Evolutionary conservation across 2,797 vertebrate species (phyloP).

Genomic region (Acanthurus leucopareius): DNA sequence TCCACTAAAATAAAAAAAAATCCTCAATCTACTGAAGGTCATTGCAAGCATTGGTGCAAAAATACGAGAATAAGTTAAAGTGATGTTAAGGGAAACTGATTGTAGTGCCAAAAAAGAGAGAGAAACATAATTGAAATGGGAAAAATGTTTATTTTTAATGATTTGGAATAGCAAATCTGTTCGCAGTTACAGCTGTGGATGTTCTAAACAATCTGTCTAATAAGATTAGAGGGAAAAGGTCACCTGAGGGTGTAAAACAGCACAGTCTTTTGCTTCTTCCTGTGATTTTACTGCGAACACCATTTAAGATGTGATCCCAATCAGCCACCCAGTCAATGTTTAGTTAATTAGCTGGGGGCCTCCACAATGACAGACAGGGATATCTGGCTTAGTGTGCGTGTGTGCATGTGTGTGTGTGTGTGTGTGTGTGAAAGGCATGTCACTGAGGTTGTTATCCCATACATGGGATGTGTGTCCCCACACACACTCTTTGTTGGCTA

Average conservation of each 20-base stretch:
- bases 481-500: conserved; percentile 79
- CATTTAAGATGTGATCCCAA: conserved; percentile 64
- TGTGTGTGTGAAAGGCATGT: conserved; percentile 56
- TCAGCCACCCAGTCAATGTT: conserved; percentile 71
- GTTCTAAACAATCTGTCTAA: conserved; percentile 38
- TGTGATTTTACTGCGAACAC: conserved; percentile 57
- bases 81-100: background rate
- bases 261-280: conserved; percentile 50
- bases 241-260: conserved; percentile 49
- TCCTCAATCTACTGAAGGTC: background rate
- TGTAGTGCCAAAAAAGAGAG: background rate
- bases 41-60: background rate
- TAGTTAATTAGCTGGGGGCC: conserved; percentile 74
- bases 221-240: conserved; percentile 53
- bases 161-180: conserved; percentile 18
- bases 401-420: conserved; percentile 33
- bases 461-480: conserved; percentile 67
- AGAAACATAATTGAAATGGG: background rate
- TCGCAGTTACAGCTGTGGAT: conserved; percentile 36
- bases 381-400: conserved; percentile 67
- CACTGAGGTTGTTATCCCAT: conserved; percentile 79
- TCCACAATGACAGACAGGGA: conserved; percentile 65
- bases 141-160: conserved; percentile 9
- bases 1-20: background rate
- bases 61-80: background rate